Evolutionary conservation across 2,888 invertebrate species (phyloP).

Genomic region (Trichacis sp.): DNA sequence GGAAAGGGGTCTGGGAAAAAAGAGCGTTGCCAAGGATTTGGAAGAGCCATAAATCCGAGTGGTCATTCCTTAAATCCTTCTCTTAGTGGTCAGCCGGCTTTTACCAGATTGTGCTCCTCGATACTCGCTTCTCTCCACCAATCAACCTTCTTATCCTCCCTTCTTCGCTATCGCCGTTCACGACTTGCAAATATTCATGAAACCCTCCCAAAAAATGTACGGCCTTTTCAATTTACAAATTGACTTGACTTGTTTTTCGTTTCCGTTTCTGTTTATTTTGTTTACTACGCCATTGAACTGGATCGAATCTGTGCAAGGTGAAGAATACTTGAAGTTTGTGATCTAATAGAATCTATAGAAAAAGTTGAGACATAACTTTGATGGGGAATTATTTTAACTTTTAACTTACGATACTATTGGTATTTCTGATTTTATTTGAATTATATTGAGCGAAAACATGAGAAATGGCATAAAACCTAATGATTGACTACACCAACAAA

Average conservation of each 20-base stretch:
- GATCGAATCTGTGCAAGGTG: no score
- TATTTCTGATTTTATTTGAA: no score
- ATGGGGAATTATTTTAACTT: no score
- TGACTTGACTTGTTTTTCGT: slow-evolving; percentile 7
- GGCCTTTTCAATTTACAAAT: no score
- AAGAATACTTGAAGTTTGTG: no score
- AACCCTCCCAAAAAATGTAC: background rate
- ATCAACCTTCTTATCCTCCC: slow-evolving; percentile 28
- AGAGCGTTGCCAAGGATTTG: slow-evolving; percentile 53
- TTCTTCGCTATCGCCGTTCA: slow-evolving; percentile 14
- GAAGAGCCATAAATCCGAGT: slow-evolving; percentile 61
- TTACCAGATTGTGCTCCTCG: slow-evolving; percentile 63
- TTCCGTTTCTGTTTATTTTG: background rate
- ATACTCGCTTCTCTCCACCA: slow-evolving; percentile 36
- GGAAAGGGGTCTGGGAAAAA: slow-evolving; percentile 26
- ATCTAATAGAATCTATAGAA: no score
- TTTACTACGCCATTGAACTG: background rate
- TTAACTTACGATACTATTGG: no score
- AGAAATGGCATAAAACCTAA: no score
- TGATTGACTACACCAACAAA: no score
- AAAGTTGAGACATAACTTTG: no score
- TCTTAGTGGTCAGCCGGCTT: slow-evolving; percentile 56
- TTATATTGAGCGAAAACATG: no score
- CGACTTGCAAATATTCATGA: background rate
- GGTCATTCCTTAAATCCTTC: slow-evolving; percentile 59